Conservation (phyloP, 2,888 invertebrate genomes). For the Spodoptera exigua region DNA sequence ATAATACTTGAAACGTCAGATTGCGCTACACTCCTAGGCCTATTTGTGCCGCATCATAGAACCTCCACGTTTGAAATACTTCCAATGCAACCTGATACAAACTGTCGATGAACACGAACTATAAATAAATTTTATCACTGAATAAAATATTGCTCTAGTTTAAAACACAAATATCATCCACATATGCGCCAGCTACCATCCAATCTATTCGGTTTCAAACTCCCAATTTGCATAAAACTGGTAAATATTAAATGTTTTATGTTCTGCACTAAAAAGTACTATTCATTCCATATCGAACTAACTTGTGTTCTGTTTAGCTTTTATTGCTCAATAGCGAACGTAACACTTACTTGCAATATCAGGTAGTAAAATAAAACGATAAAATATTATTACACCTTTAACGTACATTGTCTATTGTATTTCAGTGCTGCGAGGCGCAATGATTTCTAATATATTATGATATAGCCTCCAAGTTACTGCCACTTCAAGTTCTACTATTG, state of each 20-base stretch:
- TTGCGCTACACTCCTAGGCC: too few relatives aligned
- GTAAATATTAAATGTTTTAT: conserved; percentile 3
- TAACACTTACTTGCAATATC: conserved; percentile 27
- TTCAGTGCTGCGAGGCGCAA: conserved; percentile 54
- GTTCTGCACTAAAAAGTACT: conserved; percentile 1
- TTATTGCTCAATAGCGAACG: conserved; percentile 36
- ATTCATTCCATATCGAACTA: neutral
- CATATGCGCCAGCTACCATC: too few relatives aligned
- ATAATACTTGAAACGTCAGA: too few relatives aligned
- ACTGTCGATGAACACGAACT: too few relatives aligned
- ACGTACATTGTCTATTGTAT: conserved; percentile 57
- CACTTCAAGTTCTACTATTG: conserved; percentile 34
- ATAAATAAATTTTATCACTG: too few relatives aligned
- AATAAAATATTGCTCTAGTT: too few relatives aligned
- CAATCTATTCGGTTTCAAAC: neutral
- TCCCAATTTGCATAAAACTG: neutral
- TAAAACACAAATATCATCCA: too few relatives aligned
- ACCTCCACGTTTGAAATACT: too few relatives aligned
- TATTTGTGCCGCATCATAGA: too few relatives aligned
- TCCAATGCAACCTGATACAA: too few relatives aligned
- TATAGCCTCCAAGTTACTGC: conserved; percentile 45
- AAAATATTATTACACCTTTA: conserved; percentile 44
- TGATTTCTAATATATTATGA: conserved; percentile 50
- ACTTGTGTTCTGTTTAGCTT: conserved; percentile 15
- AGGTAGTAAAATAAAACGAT: conserved; percentile 45